Conservation (phyloP, 1,140 invertebrate species). For the Drusus annulatus region DNA sequence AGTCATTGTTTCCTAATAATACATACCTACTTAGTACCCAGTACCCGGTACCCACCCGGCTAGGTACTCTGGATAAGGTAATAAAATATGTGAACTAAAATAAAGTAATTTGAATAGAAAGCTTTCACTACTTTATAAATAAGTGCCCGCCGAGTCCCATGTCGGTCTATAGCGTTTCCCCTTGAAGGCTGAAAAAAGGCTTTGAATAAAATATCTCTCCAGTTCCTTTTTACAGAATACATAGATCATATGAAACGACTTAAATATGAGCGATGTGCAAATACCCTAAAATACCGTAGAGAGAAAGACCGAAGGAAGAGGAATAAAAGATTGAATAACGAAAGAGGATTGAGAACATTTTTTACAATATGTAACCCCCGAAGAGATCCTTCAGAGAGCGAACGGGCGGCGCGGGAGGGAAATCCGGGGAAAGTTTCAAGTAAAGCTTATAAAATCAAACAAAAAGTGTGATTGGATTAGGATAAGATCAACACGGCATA, state of each 20-base stretch:
- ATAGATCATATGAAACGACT: conserved; percentile 44
- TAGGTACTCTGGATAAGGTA: no score
- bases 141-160: conserved; percentile 17
- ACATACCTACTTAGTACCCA: no score
- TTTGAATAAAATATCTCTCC: conserved; percentile 39
- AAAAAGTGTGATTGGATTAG: conserved; percentile 60
- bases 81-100: no score
- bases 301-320: not conserved
- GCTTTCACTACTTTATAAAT: not conserved
- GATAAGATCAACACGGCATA: conserved; percentile 55
- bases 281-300: conserved; percentile 39
- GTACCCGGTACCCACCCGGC: no score
- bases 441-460: conserved; percentile 59
- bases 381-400: conserved; percentile 47
- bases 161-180: conserved; percentile 1
- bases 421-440: conserved; percentile 51
- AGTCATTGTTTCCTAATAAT: no score
- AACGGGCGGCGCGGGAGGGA: not conserved
- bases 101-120: not conserved
- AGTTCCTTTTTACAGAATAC: conserved; percentile 21
- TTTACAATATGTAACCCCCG: conserved; percentile 41
- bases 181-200: conserved; percentile 32
- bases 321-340: conserved; percentile 40
- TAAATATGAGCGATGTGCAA: conserved; percentile 42
- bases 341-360: conserved; percentile 44